These are phyloP conservation scores for Paraplagusia blochii DNA, from an alignment of 2,113 vertebrate species.

Conservation along the genomic window DNA sequence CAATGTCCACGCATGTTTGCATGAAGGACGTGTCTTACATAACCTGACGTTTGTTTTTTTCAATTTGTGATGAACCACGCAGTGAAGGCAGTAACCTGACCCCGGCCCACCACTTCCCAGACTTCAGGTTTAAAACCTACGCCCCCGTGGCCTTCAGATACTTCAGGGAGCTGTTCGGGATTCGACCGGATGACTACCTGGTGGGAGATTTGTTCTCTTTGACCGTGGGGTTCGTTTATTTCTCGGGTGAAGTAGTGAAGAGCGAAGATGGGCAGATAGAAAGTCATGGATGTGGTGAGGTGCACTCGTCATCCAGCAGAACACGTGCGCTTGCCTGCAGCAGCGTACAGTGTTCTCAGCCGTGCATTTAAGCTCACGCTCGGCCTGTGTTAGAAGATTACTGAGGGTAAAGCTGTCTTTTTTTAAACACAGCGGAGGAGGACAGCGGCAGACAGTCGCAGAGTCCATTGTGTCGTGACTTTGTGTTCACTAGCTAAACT, in stretches of 20 bases:
- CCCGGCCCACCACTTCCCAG: conserved; percentile 92
- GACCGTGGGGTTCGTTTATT: no score
- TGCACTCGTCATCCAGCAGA: no score
- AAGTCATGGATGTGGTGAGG: no score
- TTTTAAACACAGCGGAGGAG: conserved; percentile 37
- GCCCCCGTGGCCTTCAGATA: conserved; percentile 96
- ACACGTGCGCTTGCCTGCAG: no score
- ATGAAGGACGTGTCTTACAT: not conserved
- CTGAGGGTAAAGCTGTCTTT: conserved; percentile 46
- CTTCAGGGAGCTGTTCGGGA: conserved; percentile 97
- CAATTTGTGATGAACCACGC: conserved; percentile 33
- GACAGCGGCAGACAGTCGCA: conserved; percentile 4
- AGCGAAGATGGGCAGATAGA: no score
- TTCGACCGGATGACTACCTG: conserved; percentile 97
- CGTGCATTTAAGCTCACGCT: conserved; percentile 35
- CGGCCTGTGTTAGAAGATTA: conserved; percentile 61
- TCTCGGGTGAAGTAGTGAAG: not conserved
- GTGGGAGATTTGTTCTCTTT: conserved; percentile 67
- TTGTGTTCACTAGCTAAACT: no score
- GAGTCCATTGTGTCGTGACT: no score
- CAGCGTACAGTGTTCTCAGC: not conserved
- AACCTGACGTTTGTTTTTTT: not conserved
- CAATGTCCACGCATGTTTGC: not conserved
- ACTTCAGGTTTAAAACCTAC: conserved; percentile 98
- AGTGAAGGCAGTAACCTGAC: conserved; percentile 98